A percentile compares a stretch with the other conserved stretches of the same genome.
These are phyloP conservation scores for Hylaea fasciaria DNA, from an alignment of 2,888 invertebrate species.

Conservation along the genomic window DNA sequence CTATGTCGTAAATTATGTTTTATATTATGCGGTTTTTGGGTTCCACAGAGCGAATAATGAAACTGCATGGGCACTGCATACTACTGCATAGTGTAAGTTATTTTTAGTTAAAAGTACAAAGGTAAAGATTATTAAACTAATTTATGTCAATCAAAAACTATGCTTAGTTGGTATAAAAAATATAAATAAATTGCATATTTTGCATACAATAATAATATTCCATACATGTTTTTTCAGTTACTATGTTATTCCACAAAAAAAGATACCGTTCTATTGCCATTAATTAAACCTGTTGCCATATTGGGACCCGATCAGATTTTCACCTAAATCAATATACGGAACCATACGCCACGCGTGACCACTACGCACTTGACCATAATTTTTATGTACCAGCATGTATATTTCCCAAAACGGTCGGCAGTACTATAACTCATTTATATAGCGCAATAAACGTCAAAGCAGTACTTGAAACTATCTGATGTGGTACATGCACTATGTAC, in stretches of 20 bases:
- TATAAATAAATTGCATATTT: too few relatives aligned
- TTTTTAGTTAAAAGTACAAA: too few relatives aligned
- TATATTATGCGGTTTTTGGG: constrained; percentile 47
- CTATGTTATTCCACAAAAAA: neutral
- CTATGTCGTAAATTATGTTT: constrained; percentile 63
- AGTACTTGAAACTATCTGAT: constrained; percentile 40
- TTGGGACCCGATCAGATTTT: too few relatives aligned
- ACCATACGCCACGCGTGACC: neutral
- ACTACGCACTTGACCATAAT: constrained; percentile 19
- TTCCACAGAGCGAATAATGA: constrained; percentile 3
- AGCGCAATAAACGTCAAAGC: constrained; percentile 66
- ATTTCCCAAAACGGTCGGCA: constrained; percentile 58
- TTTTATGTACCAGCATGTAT: constrained; percentile 32
- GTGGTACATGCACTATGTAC: constrained; percentile 1
- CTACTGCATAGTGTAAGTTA: too few relatives aligned
- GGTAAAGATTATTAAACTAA: too few relatives aligned
- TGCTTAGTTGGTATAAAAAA: too few relatives aligned
- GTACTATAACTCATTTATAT: constrained; percentile 67
- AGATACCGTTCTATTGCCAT: too few relatives aligned
- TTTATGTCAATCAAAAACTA: neutral
- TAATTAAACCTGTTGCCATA: too few relatives aligned
- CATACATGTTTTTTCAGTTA: too few relatives aligned
- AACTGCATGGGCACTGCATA: too few relatives aligned
- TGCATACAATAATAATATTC: too few relatives aligned
- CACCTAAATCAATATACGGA: constrained; percentile 6